Evolutionary conservation across 2,113 vertebrate genomes (phyloP).

Genomic region (Carettochelys insculpta): DNA sequence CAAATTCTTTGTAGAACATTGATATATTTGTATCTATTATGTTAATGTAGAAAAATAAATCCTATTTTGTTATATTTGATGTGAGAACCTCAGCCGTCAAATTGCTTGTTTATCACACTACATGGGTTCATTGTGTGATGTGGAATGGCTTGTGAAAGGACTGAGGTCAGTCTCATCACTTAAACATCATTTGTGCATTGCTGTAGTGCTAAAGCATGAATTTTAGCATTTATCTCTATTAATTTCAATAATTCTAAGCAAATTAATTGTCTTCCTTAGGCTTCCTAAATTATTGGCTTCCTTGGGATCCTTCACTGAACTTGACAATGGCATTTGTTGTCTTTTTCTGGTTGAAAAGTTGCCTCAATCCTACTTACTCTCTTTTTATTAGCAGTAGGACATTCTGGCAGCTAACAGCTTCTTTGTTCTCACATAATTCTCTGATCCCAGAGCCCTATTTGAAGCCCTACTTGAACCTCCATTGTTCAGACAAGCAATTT

Average conservation of each 20-base stretch:
- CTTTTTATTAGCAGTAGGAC: not conserved
- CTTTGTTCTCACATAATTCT: rapidly evolving
- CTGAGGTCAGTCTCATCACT: not conserved
- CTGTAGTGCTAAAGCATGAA: not conserved
- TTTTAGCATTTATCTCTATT: not conserved
- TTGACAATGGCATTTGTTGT: not conserved
- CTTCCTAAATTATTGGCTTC: too few species aligned
- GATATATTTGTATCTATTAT: not conserved
- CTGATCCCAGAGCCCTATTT: too few species aligned
- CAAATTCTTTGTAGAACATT: not conserved
- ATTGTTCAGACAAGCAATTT: not conserved
- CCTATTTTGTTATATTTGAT: not conserved
- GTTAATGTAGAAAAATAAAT: not conserved
- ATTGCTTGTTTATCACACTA: not conserved
- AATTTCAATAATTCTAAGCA: constrained; percentile 10
- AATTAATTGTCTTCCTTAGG: not conserved
- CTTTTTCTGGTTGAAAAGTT: not conserved
- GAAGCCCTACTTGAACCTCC: too few species aligned
- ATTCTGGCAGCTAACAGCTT: not conserved
- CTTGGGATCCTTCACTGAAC: not conserved
- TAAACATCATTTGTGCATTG: not conserved
- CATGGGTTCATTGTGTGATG: not conserved
- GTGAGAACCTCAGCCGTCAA: not conserved
- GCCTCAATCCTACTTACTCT: not conserved
- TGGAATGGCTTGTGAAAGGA: not conserved